Conservation (phyloP, 37 sponge, comb jelly and placozoan species). For the Lycopodina hypogea region DNA sequence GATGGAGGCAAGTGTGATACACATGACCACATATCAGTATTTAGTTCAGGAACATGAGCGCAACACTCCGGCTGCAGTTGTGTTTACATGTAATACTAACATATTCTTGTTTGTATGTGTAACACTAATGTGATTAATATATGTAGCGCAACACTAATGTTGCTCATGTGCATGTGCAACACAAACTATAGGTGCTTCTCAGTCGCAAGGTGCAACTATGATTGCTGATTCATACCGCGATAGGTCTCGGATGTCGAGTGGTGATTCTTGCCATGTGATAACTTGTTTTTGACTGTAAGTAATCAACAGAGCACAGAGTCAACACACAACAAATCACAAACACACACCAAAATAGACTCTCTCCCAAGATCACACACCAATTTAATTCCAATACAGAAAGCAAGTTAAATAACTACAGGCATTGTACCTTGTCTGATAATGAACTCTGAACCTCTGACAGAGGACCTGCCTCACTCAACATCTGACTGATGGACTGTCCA, state of each 20-base stretch:
- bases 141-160: background rate
- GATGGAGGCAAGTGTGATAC: background rate
- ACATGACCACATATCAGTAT: background rate
- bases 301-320: background rate
- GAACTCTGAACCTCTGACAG: no score
- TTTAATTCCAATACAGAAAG: no score
- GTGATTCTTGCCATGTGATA: constrained; percentile 34
- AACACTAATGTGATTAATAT: background rate
- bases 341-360: no score
- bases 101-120: background rate
- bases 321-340: background rate
- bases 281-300: constrained; percentile 35
- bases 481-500: no score
- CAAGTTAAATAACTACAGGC: no score
- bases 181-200: background rate
- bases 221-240: constrained; percentile 9
- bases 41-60: no score
- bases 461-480: no score
- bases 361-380: no score
- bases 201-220: background rate
- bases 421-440: no score
- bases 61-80: no score
- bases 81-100: background rate
- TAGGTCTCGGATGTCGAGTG: constrained; percentile 32
- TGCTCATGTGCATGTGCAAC: background rate